These are phyloP conservation scores for Myiotriccus ornatus DNA, from an alignment of 2,797 vertebrate genomes.

Conservation along the genomic window DNA sequence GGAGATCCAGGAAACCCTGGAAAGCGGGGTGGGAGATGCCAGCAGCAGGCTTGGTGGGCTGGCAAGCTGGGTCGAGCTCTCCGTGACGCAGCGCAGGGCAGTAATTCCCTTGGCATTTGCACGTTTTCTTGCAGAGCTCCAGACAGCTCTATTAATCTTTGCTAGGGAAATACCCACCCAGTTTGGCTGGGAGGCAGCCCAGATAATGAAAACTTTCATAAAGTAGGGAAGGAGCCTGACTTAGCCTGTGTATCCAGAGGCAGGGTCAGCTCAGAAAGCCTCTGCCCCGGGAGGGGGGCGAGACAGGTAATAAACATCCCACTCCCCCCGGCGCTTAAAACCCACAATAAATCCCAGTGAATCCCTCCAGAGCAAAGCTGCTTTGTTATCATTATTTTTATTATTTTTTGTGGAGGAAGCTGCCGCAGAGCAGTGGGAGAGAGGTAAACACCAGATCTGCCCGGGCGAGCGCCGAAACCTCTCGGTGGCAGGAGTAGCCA, in stretches of 20 bases:
- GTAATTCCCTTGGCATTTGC: background rate
- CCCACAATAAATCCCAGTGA: background rate
- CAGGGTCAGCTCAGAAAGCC: conserved; percentile 36
- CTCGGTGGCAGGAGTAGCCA: background rate
- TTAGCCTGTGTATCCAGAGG: conserved; percentile 18
- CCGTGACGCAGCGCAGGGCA: rapidly evolving
- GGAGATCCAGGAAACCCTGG: background rate
- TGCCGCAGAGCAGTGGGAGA: background rate
- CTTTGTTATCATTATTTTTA: background rate
- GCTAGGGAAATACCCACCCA: conserved; percentile 24
- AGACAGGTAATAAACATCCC: conserved; percentile 48
- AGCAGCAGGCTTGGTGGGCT: background rate
- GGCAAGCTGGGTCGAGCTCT: background rate
- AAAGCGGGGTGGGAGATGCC: background rate
- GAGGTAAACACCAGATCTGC: conserved; percentile 31
- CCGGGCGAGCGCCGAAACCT: background rate
- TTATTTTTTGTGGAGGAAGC: conserved; percentile 10
- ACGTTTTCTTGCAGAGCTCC: conserved; percentile 24
- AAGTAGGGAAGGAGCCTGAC: background rate
- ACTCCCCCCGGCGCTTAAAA: background rate
- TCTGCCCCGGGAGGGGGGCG: background rate
- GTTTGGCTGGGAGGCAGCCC: conserved; percentile 35
- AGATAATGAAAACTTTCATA: conserved; percentile 52
- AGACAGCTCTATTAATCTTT: conserved; percentile 39
- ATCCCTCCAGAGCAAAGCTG: background rate